Evolutionary conservation across 2,797 vertebrate species (phyloP).

Genomic region (Decapterus maruadsi): DNA sequence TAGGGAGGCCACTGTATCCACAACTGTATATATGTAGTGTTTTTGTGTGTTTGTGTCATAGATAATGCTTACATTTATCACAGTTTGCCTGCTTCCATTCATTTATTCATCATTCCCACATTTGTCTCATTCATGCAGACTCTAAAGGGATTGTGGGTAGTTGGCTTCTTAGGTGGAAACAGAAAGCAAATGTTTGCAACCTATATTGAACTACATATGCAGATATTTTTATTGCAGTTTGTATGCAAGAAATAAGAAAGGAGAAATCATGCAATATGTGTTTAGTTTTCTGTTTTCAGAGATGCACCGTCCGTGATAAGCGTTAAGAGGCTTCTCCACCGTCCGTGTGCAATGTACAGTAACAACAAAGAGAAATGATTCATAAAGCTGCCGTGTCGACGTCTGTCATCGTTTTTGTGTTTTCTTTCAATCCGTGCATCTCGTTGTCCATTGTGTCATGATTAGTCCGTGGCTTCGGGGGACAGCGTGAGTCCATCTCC

Average conservation of each 20-base stretch:
- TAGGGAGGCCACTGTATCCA: conserved; percentile 26
- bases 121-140: neutral
- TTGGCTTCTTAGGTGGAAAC: neutral
- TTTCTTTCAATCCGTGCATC: too few relatives aligned
- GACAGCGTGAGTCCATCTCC: neutral
- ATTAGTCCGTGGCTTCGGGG: neutral
- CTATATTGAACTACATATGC: neutral
- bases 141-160: neutral
- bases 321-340: too few relatives aligned
- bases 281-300: too few relatives aligned
- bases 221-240: neutral
- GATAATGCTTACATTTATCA: conserved; percentile 9
- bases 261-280: too few relatives aligned
- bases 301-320: too few relatives aligned
- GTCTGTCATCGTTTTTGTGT: neutral
- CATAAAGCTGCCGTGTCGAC: neutral
- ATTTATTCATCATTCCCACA: neutral
- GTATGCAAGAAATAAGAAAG: neutral
- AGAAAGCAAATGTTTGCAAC: neutral
- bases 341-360: neutral
- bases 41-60: conserved; percentile 21
- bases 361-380: neutral
- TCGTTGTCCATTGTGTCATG: neutral
- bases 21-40: conserved; percentile 15
- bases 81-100: conserved; percentile 30